These are phyloP conservation scores for Halcyon leucocephala DNA, from an alignment of 2,797 vertebrate species.

Conservation along the genomic window DNA sequence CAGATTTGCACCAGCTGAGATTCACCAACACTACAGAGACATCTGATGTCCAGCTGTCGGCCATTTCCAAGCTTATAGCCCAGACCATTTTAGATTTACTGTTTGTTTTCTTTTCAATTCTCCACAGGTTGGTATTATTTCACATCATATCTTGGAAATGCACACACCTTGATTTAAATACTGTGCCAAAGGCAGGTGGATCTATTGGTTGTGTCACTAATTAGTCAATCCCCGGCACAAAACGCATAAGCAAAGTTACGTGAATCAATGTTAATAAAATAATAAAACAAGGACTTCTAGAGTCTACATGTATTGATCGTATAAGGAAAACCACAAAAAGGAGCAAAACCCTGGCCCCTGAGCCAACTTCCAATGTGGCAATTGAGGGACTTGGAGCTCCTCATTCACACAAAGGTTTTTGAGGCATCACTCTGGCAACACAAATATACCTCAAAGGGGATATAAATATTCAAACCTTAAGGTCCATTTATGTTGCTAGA, in stretches of 20 bases:
- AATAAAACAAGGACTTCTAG: not conserved
- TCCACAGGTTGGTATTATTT: not conserved
- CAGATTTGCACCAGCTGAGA: not conserved
- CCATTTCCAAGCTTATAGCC: not conserved
- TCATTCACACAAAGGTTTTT: constrained; percentile 3
- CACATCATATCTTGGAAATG: not conserved
- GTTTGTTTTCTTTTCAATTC: not conserved
- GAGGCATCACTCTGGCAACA: not conserved
- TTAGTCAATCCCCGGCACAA: not conserved
- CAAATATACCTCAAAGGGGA: not conserved
- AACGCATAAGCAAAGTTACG: not conserved
- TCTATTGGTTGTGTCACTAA: not conserved
- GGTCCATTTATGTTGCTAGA: constrained; percentile 23
- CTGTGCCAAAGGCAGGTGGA: not conserved
- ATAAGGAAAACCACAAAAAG: not conserved
- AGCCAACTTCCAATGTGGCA: not conserved
- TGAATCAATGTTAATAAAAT: constrained; percentile 7
- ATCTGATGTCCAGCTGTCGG: not conserved
- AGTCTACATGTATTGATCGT: not conserved
- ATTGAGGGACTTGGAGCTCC: not conserved
- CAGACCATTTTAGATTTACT: not conserved
- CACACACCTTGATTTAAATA: not conserved
- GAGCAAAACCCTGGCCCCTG: not conserved
- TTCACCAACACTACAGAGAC: not conserved
- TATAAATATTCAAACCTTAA: constrained; percentile 43